phyloP scores from a whole-genome alignment of 1,140 invertebrate species.

The Homarus americanus region DNA sequence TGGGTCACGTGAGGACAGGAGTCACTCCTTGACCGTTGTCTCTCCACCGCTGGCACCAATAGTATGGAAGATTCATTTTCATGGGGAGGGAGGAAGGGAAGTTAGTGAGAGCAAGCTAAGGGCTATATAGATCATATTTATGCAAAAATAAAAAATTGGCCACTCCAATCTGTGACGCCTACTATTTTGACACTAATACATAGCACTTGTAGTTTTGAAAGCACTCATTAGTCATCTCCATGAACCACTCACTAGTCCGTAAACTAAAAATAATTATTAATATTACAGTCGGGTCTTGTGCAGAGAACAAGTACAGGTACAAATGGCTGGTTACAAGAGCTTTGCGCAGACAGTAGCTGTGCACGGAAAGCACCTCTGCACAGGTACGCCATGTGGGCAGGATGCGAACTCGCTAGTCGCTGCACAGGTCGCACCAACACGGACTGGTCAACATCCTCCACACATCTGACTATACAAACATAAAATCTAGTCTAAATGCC shows the following conservation, averaged over 20 bases:
- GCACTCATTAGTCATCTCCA: slow-evolving; percentile 69
- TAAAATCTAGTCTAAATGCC: slow-evolving; percentile 70
- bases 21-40: background rate
- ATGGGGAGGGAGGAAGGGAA: too few species aligned
- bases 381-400: background rate
- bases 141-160: slow-evolving; percentile 53
- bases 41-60: background rate
- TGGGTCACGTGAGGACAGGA: too few species aligned
- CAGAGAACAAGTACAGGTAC: slow-evolving; percentile 70
- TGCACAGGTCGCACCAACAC: slow-evolving; percentile 25
- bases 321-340: slow-evolving; percentile 64
- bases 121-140: slow-evolving; percentile 45
- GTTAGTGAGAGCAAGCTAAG: slow-evolving; percentile 49
- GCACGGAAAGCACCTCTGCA: slow-evolving; percentile 20
- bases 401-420: background rate
- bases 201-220: slow-evolving; percentile 73
- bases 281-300: slow-evolving; percentile 70
- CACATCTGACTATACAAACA: slow-evolving; percentile 63
- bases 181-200: slow-evolving; percentile 68
- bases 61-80: background rate
- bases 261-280: slow-evolving; percentile 55
- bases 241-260: slow-evolving; percentile 57
- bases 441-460: slow-evolving; percentile 36
- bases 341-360: slow-evolving; percentile 5
- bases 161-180: slow-evolving; percentile 42